A percentile compares a stretch with the other conserved stretches of the same genome.
These are phyloP conservation scores for Nesidiocoris tenuis DNA, from an alignment of 2,888 invertebrate species.

Conservation along the genomic window DNA sequence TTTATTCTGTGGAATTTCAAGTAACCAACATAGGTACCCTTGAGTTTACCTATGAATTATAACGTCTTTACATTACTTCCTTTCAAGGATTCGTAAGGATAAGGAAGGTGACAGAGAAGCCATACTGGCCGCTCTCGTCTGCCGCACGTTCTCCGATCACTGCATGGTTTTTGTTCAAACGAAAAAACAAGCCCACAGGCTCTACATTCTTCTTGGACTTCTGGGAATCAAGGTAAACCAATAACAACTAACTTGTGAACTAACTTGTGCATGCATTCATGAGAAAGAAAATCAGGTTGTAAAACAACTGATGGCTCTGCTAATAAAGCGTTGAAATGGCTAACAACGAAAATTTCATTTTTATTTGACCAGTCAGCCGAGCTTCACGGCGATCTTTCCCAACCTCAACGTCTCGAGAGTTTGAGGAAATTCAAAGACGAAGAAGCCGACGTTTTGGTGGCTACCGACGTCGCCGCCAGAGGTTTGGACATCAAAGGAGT, in stretches of 20 bases:
- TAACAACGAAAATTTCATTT: neutral
- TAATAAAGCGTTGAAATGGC: too few species aligned
- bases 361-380: slow-evolving; percentile 65
- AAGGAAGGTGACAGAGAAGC: slow-evolving; percentile 91
- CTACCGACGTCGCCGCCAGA: slow-evolving; percentile 90
- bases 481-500: slow-evolving; percentile 97
- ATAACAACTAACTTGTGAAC: too few species aligned
- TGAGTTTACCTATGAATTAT: too few species aligned
- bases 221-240: slow-evolving; percentile 82
- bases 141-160: slow-evolving; percentile 85
- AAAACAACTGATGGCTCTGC: too few species aligned
- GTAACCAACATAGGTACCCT: too few species aligned
- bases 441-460: slow-evolving; percentile 80
- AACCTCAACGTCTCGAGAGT: slow-evolving; percentile 89
- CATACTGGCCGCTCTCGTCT: slow-evolving; percentile 76
- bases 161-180: slow-evolving; percentile 96
- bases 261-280: too few species aligned
- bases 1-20: too few species aligned
- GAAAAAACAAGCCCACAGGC: slow-evolving; percentile 89
- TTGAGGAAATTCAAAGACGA: slow-evolving; percentile 84
- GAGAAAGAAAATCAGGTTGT: too few species aligned
- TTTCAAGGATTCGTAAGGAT: slow-evolving; percentile 73
- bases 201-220: slow-evolving; percentile 88
- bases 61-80: too few species aligned
- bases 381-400: slow-evolving; percentile 94